phyloP scores from a whole-genome alignment of 2,113 vertebrate genomes.

The Phainopepla nitens region DNA sequence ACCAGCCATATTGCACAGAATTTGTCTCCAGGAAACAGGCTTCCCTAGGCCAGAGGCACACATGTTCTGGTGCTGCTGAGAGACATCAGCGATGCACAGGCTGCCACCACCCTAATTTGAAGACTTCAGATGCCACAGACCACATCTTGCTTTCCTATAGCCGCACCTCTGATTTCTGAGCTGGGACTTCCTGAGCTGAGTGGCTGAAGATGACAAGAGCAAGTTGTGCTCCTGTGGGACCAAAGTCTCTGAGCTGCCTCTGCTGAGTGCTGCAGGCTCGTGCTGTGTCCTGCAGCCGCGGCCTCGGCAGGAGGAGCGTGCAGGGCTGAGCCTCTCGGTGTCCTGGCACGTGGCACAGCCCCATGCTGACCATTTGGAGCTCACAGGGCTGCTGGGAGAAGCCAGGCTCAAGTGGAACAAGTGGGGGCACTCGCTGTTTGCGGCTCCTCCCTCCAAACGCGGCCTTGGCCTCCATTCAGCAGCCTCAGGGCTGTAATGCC shows the following conservation, averaged over 20 bases:
- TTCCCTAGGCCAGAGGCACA: neutral
- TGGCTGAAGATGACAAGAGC: neutral
- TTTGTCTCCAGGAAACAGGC: neutral
- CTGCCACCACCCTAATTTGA: neutral
- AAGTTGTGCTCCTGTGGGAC: neutral
- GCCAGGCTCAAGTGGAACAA: neutral
- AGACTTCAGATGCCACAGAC: neutral
- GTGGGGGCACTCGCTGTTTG: neutral
- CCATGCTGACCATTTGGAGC: accelerated
- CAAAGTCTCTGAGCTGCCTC: neutral
- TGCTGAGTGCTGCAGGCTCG: neutral
- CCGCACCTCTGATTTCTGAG: neutral
- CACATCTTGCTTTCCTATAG: accelerated
- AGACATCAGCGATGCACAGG: neutral
- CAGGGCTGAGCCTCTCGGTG: accelerated
- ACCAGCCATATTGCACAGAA: neutral
- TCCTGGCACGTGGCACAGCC: neutral
- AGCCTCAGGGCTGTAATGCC: neutral
- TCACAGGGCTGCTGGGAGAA: neutral
- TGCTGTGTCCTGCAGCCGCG: neutral
- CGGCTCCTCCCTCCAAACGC: neutral
- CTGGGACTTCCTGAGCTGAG: neutral
- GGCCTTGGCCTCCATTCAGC: neutral
- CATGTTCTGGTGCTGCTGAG: neutral
- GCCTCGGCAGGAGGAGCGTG: accelerated